Conservation (phyloP, 2,113 vertebrate species). For the Budorcas taxicolor region DNA sequence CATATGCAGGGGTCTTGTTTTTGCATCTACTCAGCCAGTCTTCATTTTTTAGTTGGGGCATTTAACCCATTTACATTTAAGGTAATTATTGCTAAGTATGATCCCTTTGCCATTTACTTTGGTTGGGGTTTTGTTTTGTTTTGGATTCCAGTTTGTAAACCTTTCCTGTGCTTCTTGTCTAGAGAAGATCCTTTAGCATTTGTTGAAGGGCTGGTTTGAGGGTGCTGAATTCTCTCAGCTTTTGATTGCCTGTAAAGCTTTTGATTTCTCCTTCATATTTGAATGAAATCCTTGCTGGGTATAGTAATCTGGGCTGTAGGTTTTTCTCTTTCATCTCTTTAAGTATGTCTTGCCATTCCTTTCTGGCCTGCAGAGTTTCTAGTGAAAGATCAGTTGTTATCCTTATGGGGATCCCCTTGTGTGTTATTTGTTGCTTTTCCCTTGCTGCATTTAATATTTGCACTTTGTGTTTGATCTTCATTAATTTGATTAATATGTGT, state of each 20-base stretch:
- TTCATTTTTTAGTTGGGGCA: not conserved
- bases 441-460: not conserved
- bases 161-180: not conserved
- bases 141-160: not conserved
- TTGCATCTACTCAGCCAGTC: not conserved
- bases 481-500: not conserved
- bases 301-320: not conserved
- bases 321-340: not conserved
- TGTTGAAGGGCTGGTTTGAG: not conserved
- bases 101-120: not conserved
- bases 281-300: not conserved
- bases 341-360: not conserved
- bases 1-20: not conserved
- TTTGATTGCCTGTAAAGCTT: not conserved
- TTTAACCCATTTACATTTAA: not conserved
- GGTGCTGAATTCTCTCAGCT: not conserved
- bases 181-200: not conserved
- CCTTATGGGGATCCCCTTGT: not conserved
- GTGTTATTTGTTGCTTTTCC: not conserved
- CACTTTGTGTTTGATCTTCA: not conserved
- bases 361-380: not conserved
- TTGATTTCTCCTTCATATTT: not conserved
- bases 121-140: not conserved
- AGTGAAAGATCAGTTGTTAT: not conserved
- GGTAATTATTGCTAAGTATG: not conserved